A percentile compares a stretch with the other conserved stretches of the same genome.
These are phyloP conservation scores for Chionodraco myersi DNA, from an alignment of 2,113 vertebrate species.

Conservation along the genomic window DNA sequence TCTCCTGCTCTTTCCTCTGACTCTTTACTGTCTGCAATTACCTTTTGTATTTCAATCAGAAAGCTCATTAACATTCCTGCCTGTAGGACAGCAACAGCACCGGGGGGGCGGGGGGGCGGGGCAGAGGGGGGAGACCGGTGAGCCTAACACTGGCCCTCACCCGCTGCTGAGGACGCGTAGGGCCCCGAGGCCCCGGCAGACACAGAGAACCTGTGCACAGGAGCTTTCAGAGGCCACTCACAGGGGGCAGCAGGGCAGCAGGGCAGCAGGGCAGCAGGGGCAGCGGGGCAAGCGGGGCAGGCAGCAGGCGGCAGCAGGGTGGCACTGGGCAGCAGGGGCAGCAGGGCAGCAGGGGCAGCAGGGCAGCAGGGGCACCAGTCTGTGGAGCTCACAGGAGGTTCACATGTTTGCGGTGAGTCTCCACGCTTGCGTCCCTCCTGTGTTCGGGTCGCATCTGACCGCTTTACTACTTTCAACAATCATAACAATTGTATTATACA, in stretches of 20 bases:
- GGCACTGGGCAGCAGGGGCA: too few species aligned
- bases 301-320: too few species aligned
- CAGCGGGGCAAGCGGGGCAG: constrained; percentile 42
- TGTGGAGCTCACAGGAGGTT: not conserved
- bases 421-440: not conserved
- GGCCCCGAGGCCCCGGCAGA: constrained; percentile 47
- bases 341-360: too few species aligned
- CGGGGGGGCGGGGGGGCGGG: not conserved
- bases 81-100: constrained; percentile 48
- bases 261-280: not conserved
- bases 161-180: constrained; percentile 55
- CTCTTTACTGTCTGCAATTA: constrained; percentile 22
- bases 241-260: constrained; percentile 37
- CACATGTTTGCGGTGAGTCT: not conserved
- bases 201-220: constrained; percentile 46
- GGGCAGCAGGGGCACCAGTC: not conserved
- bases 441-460: too few species aligned
- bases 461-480: too few species aligned
- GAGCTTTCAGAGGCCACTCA: constrained; percentile 46
- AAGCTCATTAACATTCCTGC: constrained; percentile 83
- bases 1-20: constrained; percentile 5
- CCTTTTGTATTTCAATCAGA: constrained; percentile 61
- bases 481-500: too few species aligned
- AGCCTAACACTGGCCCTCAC: constrained; percentile 56
- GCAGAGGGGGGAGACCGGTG: constrained; percentile 44